Conservation (phyloP, 23 tunicate genomes). For the Corella eumyota region DNA sequence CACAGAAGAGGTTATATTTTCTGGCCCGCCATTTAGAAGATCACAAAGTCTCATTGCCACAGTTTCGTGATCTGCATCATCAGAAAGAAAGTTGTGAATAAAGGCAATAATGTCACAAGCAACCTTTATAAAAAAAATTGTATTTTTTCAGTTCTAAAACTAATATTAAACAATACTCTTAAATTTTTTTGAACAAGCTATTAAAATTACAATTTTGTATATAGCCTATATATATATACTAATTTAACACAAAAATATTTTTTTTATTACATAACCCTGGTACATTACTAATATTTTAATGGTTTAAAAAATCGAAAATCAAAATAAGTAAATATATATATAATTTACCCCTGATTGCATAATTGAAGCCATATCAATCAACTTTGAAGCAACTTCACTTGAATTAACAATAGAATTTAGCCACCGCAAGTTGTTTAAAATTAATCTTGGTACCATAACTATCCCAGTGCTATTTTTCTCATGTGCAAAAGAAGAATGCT, state of each 20-base stretch:
- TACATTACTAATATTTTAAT: no score
- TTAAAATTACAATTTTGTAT: no score
- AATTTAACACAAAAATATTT: background rate
- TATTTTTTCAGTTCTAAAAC: background rate
- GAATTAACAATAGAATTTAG: slow-evolving; percentile 25
- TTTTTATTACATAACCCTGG: background rate
- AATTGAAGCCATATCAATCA: slow-evolving; percentile 44
- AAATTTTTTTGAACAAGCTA: no score
- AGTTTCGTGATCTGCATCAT: slow-evolving; percentile 38
- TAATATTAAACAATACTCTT: no score
- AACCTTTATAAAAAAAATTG: slow-evolving; percentile 13
- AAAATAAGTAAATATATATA: no score
- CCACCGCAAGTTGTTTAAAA: slow-evolving; percentile 58
- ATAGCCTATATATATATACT: no score
- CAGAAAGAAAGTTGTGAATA: slow-evolving; percentile 39
- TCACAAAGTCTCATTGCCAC: slow-evolving; percentile 38
- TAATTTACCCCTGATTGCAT: slow-evolving; percentile 51
- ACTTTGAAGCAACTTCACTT: slow-evolving; percentile 15
- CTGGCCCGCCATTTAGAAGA: slow-evolving; percentile 27
- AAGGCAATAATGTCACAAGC: slow-evolving; percentile 57
- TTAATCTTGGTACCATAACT: slow-evolving; percentile 44
- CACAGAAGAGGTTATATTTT: slow-evolving; percentile 39
- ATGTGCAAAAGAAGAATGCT: slow-evolving; percentile 5
- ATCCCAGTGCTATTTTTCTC: slow-evolving; percentile 17
- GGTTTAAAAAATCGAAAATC: no score